Evolutionary conservation across 2,113 vertebrate species (phyloP).

Genomic region (Genyomyrus donnyi): DNA sequence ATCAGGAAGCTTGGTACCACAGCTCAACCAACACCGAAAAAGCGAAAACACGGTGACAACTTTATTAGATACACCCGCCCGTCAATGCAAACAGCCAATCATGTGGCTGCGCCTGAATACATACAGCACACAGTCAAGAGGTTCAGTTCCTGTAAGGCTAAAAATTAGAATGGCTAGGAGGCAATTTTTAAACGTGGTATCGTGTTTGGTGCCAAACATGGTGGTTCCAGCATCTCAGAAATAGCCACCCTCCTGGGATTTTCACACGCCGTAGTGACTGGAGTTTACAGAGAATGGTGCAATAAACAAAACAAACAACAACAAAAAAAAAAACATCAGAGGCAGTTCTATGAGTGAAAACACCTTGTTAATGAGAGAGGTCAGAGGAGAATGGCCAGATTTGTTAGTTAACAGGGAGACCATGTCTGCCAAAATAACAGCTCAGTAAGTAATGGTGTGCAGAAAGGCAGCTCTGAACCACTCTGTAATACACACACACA

Average conservation of each 20-base stretch:
- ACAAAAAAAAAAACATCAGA: background rate
- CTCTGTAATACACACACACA: background rate
- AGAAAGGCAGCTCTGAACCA: background rate
- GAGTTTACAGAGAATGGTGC: background rate
- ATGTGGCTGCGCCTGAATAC: background rate
- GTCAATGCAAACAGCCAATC: background rate
- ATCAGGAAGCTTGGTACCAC: background rate
- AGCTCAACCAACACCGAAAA: background rate
- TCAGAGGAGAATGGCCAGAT: background rate
- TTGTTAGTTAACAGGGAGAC: background rate
- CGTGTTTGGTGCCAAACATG: background rate
- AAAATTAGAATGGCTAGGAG: background rate
- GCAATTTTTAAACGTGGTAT: background rate
- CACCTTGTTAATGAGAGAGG: background rate
- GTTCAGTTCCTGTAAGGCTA: background rate
- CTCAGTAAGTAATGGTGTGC: background rate
- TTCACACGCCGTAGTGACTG: background rate
- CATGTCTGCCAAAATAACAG: background rate
- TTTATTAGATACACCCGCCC: background rate
- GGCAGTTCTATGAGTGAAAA: background rate
- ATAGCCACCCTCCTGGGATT: background rate
- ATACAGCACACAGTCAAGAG: background rate
- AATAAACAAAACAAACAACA: background rate
- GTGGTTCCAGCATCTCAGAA: background rate
- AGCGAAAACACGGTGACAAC: background rate